These are phyloP conservation scores for Anoncus sp. DNA, from an alignment of 2,888 invertebrate genomes.

Conservation along the genomic window DNA sequence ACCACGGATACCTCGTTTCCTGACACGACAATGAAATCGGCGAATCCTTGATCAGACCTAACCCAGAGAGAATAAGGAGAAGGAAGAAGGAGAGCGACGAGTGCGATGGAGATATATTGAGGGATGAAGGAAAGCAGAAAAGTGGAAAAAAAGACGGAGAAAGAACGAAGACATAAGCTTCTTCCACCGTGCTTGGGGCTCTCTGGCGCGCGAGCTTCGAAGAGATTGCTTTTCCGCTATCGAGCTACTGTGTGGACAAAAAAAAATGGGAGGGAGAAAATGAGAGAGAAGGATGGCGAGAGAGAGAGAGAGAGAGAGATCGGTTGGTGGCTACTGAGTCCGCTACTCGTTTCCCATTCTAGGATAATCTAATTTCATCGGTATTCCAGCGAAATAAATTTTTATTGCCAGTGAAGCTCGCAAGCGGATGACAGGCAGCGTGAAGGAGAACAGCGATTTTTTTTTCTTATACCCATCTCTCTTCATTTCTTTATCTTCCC, in stretches of 20 bases:
- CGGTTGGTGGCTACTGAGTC: slow-evolving; percentile 59
- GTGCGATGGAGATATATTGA: slow-evolving; percentile 13
- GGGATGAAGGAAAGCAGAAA: slow-evolving; percentile 11
- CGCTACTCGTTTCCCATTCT: slow-evolving; percentile 65
- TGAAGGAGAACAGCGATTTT: slow-evolving; percentile 42
- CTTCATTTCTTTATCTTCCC: slow-evolving; percentile 46
- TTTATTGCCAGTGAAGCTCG: slow-evolving; percentile 73
- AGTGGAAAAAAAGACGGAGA: slow-evolving; percentile 7
- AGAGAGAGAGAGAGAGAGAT: slow-evolving; percentile 35
- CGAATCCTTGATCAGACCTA: slow-evolving; percentile 71
- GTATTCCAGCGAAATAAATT: slow-evolving; percentile 72
- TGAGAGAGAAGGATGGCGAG: slow-evolving; percentile 2
- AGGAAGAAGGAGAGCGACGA: slow-evolving; percentile 10
- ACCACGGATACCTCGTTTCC: slow-evolving; percentile 73
- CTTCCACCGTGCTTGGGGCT: slow-evolving; percentile 30
- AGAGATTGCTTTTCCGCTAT: slow-evolving; percentile 73
- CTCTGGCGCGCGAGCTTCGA: slow-evolving; percentile 46
- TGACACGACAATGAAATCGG: slow-evolving; percentile 76
- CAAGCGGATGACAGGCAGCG: slow-evolving; percentile 57
- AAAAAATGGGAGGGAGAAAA: neutral
- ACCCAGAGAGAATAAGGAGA: slow-evolving; percentile 3
- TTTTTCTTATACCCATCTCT: slow-evolving; percentile 30
- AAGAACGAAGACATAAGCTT: slow-evolving; percentile 44
- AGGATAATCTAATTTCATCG: slow-evolving; percentile 75
- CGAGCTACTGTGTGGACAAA: slow-evolving; percentile 31